Percentiles rank a stretch among this genome's conserved stretches.
Evolutionary conservation across 1,140 invertebrate genomes (phyloP).

Genomic region (Drosophila orosa): DNA sequence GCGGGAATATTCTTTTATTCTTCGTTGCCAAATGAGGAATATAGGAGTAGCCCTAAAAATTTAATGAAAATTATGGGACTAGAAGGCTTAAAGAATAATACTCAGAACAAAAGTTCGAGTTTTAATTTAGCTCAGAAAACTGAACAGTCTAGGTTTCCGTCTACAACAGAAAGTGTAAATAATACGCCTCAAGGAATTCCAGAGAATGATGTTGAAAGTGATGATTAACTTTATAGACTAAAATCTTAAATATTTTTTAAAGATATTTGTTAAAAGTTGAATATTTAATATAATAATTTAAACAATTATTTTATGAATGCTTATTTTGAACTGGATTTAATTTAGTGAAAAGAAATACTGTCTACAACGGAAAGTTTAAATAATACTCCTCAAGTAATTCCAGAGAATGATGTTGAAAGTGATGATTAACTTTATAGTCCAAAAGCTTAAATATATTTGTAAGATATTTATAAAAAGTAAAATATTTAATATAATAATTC

Average conservation of each 20-base stretch:
- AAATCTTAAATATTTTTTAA: not conserved
- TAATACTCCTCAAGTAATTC: not conserved
- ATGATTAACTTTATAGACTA: not conserved
- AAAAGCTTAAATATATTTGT: not conserved
- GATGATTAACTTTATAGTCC: not conserved
- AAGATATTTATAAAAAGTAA: not conserved
- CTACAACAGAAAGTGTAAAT: not conserved
- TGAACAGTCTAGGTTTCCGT: not conserved
- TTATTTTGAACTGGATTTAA: not conserved
- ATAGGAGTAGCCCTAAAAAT: not conserved
- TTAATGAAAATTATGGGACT: not conserved
- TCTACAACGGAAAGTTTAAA: not conserved
- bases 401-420: not conserved
- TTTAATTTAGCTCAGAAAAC: not conserved
- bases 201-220: not conserved
- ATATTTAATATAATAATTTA: not conserved
- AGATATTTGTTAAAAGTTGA: not conserved
- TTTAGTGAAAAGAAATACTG: no score
- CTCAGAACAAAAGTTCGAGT: not conserved
- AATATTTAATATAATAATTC: not conserved
- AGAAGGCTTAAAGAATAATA: not conserved
- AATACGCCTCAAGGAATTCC: not conserved
- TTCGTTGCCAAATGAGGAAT: not conserved
- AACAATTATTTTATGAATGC: not conserved
- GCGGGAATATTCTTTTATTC: constrained; percentile 30